Percentiles rank a stretch among this genome's conserved stretches.
These are phyloP conservation scores for Microcebus lehilahytsara DNA, from an alignment of 2,113 vertebrate species.

Conservation along the genomic window DNA sequence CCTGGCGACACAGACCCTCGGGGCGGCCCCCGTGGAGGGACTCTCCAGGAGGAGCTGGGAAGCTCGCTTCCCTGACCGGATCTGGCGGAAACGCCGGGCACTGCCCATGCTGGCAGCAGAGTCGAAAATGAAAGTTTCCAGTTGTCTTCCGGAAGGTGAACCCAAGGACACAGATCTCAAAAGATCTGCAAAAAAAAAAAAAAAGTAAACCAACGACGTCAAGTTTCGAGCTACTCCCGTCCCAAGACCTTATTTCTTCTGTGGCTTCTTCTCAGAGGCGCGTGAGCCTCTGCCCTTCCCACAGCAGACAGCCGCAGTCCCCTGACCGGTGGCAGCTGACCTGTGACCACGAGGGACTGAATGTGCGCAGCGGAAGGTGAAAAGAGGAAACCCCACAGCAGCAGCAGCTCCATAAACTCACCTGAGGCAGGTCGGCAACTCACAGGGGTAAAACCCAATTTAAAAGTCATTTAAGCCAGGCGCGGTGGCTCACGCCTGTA, in stretches of 20 bases:
- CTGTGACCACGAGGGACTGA: not conserved
- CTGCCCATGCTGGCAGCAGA: not conserved
- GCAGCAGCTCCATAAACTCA: not conserved
- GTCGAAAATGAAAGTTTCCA: not conserved
- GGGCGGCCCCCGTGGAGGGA: accelerated
- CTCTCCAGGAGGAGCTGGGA: not conserved
- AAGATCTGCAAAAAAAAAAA: not conserved
- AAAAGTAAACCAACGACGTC: not conserved
- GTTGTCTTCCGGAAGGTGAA: not conserved
- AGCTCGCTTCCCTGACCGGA: not conserved
- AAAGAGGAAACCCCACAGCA: not conserved
- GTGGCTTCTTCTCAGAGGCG: not conserved
- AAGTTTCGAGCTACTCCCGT: not conserved
- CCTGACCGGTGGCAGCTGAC: not conserved
- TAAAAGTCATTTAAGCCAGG: not conserved
- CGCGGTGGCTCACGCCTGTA: no score
- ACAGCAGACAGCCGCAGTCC: not conserved
- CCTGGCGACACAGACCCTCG: no score
- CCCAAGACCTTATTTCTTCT: not conserved
- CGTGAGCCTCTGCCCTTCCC: not conserved
- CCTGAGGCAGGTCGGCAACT: not conserved
- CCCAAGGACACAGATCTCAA: not conserved
- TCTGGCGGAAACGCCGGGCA: not conserved
- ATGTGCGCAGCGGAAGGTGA: not conserved
- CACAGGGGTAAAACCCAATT: not conserved